Percentiles rank a stretch among this genome's conserved stretches.
Conservation (phyloP, 2,888 invertebrate genomes). For the Vanessa cardui region DNA sequence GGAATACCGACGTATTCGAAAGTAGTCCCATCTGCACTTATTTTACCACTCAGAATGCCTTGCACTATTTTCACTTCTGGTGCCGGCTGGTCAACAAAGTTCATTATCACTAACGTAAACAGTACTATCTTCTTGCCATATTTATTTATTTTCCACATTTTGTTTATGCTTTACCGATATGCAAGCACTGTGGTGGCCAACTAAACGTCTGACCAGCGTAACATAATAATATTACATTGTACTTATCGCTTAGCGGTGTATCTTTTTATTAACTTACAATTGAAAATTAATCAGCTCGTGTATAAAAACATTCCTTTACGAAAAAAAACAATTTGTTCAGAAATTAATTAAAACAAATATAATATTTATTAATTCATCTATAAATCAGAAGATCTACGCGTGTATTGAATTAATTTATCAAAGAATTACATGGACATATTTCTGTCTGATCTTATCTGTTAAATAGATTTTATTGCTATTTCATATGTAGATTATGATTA, state of each 20-base stretch:
- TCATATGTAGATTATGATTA: too few relatives aligned
- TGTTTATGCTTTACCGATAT: not conserved
- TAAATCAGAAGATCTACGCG: too few relatives aligned
- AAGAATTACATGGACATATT: too few relatives aligned
- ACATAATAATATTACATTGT: not conserved
- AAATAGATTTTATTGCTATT: too few relatives aligned
- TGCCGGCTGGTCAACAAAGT: constrained; percentile 71
- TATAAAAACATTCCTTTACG: too few relatives aligned
- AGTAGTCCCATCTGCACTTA: constrained; percentile 65
- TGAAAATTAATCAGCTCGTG: too few relatives aligned
- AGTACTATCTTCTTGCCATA: constrained; percentile 59
- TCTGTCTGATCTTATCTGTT: too few relatives aligned
- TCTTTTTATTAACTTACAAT: too few relatives aligned
- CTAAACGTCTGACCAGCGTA: not conserved
- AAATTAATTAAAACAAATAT: too few relatives aligned
- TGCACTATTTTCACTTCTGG: constrained; percentile 68
- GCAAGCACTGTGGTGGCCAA: not conserved
- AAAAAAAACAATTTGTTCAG: too few relatives aligned
- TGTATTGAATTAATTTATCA: too few relatives aligned
- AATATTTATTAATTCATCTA: too few relatives aligned
- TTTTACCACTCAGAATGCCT: constrained; percentile 68
- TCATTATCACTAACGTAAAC: constrained; percentile 66
- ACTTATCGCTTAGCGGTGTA: not conserved
- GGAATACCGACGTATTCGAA: constrained; percentile 74
- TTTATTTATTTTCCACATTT: constrained; percentile 48